These are phyloP conservation scores for Fragum fragum DNA, from an alignment of 2,888 invertebrate species.

Conservation along the genomic window DNA sequence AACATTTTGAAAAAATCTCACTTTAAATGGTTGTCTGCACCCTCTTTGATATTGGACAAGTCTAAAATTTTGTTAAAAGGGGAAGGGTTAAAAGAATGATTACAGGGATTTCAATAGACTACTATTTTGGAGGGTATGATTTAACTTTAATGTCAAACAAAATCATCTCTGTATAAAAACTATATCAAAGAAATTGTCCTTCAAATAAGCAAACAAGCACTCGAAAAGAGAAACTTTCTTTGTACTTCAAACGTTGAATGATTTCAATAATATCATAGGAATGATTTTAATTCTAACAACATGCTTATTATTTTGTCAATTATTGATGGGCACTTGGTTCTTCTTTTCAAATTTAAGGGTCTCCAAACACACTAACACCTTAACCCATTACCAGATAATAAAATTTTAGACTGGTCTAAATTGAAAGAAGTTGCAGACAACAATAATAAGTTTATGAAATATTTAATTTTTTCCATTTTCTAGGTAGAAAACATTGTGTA, in stretches of 20 bases:
- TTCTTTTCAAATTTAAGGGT: too few relatives aligned
- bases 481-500: too few relatives aligned
- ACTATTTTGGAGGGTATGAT: neutral
- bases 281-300: neutral
- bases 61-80: too few relatives aligned
- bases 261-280: slow-evolving; percentile 10
- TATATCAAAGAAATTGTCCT: slow-evolving; percentile 20
- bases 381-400: too few relatives aligned
- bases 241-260: slow-evolving; percentile 14
- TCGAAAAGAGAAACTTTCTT: slow-evolving; percentile 15
- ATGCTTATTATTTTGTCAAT: slow-evolving; percentile 1
- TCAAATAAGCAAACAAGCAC: slow-evolving; percentile 10
- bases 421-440: too few relatives aligned
- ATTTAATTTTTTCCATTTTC: too few relatives aligned
- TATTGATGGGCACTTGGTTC: slow-evolving; percentile 3
- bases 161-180: slow-evolving; percentile 15
- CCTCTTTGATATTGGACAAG: too few relatives aligned
- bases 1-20: too few relatives aligned
- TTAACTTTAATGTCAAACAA: slow-evolving; percentile 26
- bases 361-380: too few relatives aligned
- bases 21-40: too few relatives aligned
- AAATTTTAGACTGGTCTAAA: too few relatives aligned
- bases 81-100: neutral
- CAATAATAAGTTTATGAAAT: too few relatives aligned
- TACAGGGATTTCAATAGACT: neutral